Evolutionary conservation across 1,140 invertebrate species (phyloP), one percentile per base, ranked within the genome.

Genomic region (Drosophila nannoptera): DNA sequence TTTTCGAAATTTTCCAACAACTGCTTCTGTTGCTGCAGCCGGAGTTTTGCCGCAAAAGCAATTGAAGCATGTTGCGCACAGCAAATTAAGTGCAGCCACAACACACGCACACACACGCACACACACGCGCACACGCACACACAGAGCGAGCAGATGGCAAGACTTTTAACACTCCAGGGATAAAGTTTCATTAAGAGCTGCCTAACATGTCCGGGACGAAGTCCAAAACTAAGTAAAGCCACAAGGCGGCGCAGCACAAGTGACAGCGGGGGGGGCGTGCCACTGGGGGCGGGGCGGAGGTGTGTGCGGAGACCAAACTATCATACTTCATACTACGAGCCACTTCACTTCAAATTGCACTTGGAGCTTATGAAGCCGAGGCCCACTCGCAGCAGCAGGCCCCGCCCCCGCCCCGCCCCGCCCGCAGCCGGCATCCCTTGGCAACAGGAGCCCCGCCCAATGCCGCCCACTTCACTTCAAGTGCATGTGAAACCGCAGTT

Each of bases 401-500:
- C 1, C 3, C 22, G 22, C 22, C 1, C 22, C 22, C 22, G 3
- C 22, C 3, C 22, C 22, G 22, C 22, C 22, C 22, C 22, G n/a
- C 3, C 22, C 22, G 22, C 22, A n/a, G n/a, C n/a, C n/a, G n/a
- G 22, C 22, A 22, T 22, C 46, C 29, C 40, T 7, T 38, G 31
- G 9, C n/a, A n/a, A 22, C 22, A 22, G 22, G 1, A 22, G 22
- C 22, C 22, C 22, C 22, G 22, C 22, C 22, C 22, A 22, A 22
- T 22, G 33, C 61, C 40, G 16, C 60, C 46, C 66, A 74, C 80
- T 86, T 71, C 64, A 65, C 73, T 84, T 86, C 81, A 86, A 86
- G 81, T 81, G 81, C 81, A 86, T 86, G 81, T 86, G 81, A 86
- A 86, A 86, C 81, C 81, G 81, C 81, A 86, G 81, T 86, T 86